Evolutionary conservation across 1,140 invertebrate genomes (phyloP).

Genomic region (Tetramorium alpestre): DNA sequence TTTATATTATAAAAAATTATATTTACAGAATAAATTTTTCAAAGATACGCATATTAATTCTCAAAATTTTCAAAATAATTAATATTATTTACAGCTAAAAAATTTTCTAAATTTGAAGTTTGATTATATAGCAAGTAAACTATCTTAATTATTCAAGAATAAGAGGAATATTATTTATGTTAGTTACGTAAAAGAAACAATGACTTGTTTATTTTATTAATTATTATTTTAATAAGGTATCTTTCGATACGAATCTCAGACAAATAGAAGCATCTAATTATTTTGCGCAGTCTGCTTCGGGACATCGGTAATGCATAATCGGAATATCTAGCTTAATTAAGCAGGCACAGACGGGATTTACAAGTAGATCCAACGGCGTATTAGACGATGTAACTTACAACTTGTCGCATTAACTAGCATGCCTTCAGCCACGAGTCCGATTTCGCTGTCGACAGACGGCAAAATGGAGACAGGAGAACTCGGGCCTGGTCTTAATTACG

Average conservation of each 20-base stretch:
- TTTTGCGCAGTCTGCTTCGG: neutral
- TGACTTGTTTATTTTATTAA: neutral
- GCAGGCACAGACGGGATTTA: conserved; percentile 26
- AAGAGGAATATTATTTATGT: neutral
- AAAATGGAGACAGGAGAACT: conserved; percentile 58
- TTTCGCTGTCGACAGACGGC: conserved; percentile 58
- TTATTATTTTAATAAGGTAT: neutral
- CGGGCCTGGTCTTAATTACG: conserved; percentile 75
- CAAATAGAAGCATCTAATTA: neutral
- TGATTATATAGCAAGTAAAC: neutral
- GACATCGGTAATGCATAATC: conserved; percentile 33
- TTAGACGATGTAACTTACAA: conserved; percentile 52
- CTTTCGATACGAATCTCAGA: neutral
- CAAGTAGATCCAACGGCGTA: conserved; percentile 34
- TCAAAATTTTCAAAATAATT: neutral
- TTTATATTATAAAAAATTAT: neutral
- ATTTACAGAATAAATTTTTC: neutral
- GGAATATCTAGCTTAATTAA: conserved; percentile 50
- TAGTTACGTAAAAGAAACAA: neutral
- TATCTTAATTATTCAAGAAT: neutral
- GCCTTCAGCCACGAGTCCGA: conserved; percentile 48
- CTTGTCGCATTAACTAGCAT: conserved; percentile 63
- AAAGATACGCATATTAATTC: neutral
- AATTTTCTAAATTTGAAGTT: neutral
- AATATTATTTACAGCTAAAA: neutral